A percentile compares a stretch with the other conserved stretches of the same genome.
Conservation (phyloP, 2,888 invertebrate species). For the Hypselothyrea guttata region DNA sequence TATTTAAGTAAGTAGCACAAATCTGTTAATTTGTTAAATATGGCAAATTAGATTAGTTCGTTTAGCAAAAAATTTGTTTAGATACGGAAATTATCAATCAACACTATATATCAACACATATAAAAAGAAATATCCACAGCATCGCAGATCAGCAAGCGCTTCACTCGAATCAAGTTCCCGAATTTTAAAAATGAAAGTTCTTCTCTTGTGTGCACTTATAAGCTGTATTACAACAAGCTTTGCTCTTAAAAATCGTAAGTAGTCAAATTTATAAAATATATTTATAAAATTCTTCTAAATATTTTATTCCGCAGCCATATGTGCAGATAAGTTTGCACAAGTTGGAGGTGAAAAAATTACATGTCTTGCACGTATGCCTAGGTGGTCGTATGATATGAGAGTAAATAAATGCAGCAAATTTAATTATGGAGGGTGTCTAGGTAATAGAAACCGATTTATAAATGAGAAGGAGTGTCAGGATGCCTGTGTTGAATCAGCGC, state of each 20-base stretch:
- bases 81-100: too few species aligned
- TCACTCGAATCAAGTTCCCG: too few species aligned
- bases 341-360: too few species aligned
- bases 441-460: background rate
- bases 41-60: too few species aligned
- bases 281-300: background rate
- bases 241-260: background rate
- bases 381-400: background rate
- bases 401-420: slow-evolving; percentile 23
- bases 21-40: too few species aligned
- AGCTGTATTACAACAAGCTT: background rate
- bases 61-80: too few species aligned
- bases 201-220: background rate
- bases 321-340: background rate
- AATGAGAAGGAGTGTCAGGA: background rate
- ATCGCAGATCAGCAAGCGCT: too few species aligned
- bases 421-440: slow-evolving; percentile 45
- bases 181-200: background rate
- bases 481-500: too few species aligned
- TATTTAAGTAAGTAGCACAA: too few species aligned
- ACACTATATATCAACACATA: too few species aligned
- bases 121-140: too few species aligned
- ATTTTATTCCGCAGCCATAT: background rate
- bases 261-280: background rate
- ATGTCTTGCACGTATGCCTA: too few species aligned